Conservation (phyloP, 1,140 invertebrate species). For the Arion vulgaris region DNA sequence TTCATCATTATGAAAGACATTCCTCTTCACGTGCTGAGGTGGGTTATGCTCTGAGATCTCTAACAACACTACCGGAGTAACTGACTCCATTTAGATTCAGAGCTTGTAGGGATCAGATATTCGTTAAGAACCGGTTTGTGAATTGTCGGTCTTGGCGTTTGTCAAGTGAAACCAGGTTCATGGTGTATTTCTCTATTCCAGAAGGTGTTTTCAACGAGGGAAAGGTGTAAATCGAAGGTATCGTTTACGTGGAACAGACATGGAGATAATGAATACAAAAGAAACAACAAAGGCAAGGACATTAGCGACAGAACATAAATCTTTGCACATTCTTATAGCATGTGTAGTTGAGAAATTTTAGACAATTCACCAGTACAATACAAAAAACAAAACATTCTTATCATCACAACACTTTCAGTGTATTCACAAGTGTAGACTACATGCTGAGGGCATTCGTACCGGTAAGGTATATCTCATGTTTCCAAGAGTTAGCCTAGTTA, state of each 20-base stretch:
- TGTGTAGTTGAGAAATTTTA: too few species aligned
- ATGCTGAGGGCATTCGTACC: too few species aligned
- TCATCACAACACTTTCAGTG: too few species aligned
- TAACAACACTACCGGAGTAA: neutral
- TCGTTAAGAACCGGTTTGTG: neutral
- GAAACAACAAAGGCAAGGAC: neutral
- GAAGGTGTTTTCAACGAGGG: neutral
- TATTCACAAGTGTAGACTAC: too few species aligned
- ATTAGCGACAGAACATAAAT: neutral
- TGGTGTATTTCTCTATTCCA: neutral
- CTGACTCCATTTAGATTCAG: neutral
- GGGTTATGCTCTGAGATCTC: neutral
- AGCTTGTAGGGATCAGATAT: neutral
- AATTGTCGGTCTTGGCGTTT: neutral
- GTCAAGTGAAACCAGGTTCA: neutral
- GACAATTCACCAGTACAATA: too few species aligned
- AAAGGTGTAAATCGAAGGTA: neutral
- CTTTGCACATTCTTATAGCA: neutral
- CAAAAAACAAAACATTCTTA: too few species aligned
- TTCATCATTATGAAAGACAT: constrained; percentile 1
- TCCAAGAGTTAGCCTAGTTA: too few species aligned
- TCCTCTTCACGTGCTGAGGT: neutral
- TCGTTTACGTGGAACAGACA: neutral
- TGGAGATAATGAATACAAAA: neutral
- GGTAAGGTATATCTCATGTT: too few species aligned